Base-by-base conservation (phyloP, 2,113 vertebrate species). In the Microtus pennsylvanicus region DNA sequence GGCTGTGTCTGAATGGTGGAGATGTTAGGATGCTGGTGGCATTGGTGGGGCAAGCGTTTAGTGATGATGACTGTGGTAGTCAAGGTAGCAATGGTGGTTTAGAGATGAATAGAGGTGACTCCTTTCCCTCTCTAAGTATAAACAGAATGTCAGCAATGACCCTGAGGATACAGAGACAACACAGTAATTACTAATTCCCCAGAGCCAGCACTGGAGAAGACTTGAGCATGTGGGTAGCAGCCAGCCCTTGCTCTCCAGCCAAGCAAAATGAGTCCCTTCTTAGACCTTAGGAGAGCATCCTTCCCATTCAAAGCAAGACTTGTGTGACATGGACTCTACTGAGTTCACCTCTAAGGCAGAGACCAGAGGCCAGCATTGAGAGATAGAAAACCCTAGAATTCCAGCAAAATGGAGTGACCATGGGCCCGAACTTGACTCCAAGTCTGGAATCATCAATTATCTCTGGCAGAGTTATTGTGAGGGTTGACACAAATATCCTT, bases 401-500 rank as follows among this genome's bases (percentile, higher is more conserved):
- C 30, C 61, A 87, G 45, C 19, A 55, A 55, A 22, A 8, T 83
- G 42, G n/a, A 85, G 38, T 35, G 28, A 80, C 35, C 6, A 17
- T 92, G 89, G 42, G 61, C 55, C 85, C 47, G 33, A 89, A 77
- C 42, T 47, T 92, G 76, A 50, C 75, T 80, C 5, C 67, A 86
- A 94, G 94, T 72, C 2, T 22, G 58, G 33, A 89, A 70, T 87
- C 85, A n/a, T 88, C 86, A 47, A 38, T 88, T 96, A 70, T 96
- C 80, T 7, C n/a, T 42, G 38, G 58, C 38, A 93, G 45, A 69
- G 38, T 85, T 87, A 77, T 30, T 88, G 65, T 88, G 80, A 87
- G 38, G 76, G 74, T 61, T 72, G 80, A 90, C 58, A 91, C 89
- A 91, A 94, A 50, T 28, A 88, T 81, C 94, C 96, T 85, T 38